Evolutionary conservation across 2,888 invertebrate genomes (phyloP), one percentile per base, ranked within the genome.

Genomic region (Drosophila maculinotata): DNA sequence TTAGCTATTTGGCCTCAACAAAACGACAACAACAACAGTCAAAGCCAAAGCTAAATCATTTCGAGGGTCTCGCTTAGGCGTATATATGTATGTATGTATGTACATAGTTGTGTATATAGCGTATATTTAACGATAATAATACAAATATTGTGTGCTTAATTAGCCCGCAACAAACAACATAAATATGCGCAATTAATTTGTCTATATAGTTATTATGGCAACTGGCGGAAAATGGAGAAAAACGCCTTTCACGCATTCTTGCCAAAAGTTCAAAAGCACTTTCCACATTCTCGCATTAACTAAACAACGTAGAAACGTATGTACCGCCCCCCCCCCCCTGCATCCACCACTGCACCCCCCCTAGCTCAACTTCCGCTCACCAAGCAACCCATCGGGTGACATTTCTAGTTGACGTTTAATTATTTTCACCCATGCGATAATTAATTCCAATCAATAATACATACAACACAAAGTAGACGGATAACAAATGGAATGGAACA

Each of bases 281-380:
- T 68, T 71, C 53, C 64, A 76, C 77, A 76, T 79, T 76, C 77
- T 58, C 54, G 72, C 76, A 68, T 71, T 58, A 64, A 76, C 71
- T 60, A 39, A 56, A 9, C 31, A 63, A 48, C 71, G 38, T 66
- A 33, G 51, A 65, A 65, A 66, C 67, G 67, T 42, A 64, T 49
- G 42, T 42, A 39, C 14, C n/a, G 10, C 17, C 9, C 20, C 6
- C 15, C 1, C n/a, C 17, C 7, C 17, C 17, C 17, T 10, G 15
- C 15, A 15, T 17, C 3, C 1, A 3, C 1, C 10, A n/a, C 7
- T 15, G 10, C 17, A 10, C 0, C 15, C 36, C 10, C 6, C 6
- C 5, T 7, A 6, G 3, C 10, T n/a, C 31, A 5, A n/a, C n/a
- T 1, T 15, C 2, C 5, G 1, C 8, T 3, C 2, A 35, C 10